Percentiles rank a stretch among this genome's conserved stretches.
phyloP scores from a whole-genome alignment of 2,113 vertebrate genomes.

The Phrynocephalus versicolor region DNA sequence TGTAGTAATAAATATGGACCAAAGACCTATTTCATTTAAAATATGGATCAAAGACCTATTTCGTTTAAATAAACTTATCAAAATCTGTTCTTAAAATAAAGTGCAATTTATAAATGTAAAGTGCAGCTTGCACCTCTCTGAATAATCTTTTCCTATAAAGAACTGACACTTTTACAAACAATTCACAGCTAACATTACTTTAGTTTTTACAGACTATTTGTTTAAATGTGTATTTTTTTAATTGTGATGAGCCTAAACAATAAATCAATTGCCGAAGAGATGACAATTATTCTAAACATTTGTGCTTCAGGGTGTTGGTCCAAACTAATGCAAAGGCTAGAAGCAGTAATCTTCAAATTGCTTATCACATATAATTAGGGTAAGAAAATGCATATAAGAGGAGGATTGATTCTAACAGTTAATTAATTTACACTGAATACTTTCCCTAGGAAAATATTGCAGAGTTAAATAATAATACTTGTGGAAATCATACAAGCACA shows the following conservation, averaged over 20 bases:
- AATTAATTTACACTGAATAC: slow-evolving; percentile 7
- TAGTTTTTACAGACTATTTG: slow-evolving; percentile 35
- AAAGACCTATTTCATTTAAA: neutral
- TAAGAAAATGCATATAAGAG: slow-evolving; percentile 5
- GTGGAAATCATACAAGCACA: no score
- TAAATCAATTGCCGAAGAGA: slow-evolving; percentile 44
- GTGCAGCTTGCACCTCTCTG: slow-evolving; percentile 20
- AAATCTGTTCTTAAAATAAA: neutral
- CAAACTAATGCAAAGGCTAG: slow-evolving; percentile 25
- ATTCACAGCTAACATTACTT: neutral
- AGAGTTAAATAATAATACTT: slow-evolving; percentile 12
- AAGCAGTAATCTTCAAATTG: slow-evolving; percentile 33
- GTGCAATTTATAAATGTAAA: neutral
- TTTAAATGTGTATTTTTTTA: slow-evolving; percentile 53
- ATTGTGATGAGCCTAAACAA: slow-evolving; percentile 21
- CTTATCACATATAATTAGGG: slow-evolving; percentile 36
- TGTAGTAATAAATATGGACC: neutral
- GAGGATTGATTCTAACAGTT: neutral
- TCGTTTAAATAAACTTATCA: neutral
- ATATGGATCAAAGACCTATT: neutral
- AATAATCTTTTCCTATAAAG: slow-evolving; percentile 44
- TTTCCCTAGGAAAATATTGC: neutral
- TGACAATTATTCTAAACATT: slow-evolving; percentile 38
- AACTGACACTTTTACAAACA: slow-evolving; percentile 30
- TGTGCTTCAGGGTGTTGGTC: slow-evolving; percentile 32